Evolutionary conservation across 2,797 vertebrate species (phyloP).

Genomic region (Chrysolophus pictus): DNA sequence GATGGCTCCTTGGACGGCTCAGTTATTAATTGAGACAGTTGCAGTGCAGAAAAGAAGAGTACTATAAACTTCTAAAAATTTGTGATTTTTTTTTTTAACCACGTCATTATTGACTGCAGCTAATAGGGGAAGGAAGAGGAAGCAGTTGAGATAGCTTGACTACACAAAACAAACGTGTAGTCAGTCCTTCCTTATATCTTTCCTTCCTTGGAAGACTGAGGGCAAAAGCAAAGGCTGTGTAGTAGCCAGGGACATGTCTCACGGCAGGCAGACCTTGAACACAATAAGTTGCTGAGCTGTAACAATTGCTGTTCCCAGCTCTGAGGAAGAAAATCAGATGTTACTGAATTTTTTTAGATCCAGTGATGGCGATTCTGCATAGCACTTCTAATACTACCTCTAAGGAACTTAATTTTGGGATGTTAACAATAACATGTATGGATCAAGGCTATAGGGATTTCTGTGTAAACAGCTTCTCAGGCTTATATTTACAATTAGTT

Average conservation of each 20-base stretch:
- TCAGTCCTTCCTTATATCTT: background rate
- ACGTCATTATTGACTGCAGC: background rate
- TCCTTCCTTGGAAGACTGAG: background rate
- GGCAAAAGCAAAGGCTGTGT: background rate
- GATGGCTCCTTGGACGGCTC: background rate
- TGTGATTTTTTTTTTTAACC: background rate
- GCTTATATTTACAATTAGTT: background rate
- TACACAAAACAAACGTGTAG: background rate
- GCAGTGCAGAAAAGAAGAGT: background rate
- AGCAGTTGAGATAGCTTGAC: background rate
- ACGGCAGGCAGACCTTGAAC: background rate
- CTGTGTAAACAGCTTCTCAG: background rate
- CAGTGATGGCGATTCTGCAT: background rate
- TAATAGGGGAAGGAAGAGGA: background rate
- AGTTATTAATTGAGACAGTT: constrained; percentile 1
- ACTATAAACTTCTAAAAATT: background rate
- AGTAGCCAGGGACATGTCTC: background rate
- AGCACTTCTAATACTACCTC: background rate
- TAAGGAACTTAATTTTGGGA: background rate
- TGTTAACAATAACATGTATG: background rate
- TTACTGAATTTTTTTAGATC: background rate
- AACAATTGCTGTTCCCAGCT: background rate
- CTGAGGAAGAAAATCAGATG: background rate
- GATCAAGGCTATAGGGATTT: background rate
- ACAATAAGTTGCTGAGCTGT: background rate